These are phyloP conservation scores for Meles meles DNA, from an alignment of 2,113 vertebrate species.

Conservation along the genomic window DNA sequence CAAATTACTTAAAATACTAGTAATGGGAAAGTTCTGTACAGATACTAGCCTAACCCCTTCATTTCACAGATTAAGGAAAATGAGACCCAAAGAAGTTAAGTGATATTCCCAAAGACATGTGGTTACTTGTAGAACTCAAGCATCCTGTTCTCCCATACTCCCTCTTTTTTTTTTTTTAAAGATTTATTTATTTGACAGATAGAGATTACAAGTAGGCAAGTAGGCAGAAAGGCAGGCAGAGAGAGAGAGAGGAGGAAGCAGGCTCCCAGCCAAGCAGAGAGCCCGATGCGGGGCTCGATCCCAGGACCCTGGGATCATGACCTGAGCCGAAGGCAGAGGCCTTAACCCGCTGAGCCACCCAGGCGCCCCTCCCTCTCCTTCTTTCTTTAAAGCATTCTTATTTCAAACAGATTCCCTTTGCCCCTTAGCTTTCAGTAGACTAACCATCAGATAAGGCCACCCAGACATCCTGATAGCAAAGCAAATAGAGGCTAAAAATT, in stretches of 20 bases:
- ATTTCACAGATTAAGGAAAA: constrained; percentile 28
- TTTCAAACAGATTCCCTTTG: constrained; percentile 30
- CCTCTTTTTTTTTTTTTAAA: not conserved
- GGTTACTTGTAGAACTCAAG: not conserved
- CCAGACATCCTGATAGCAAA: not conserved
- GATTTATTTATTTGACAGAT: no score
- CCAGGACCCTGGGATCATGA: no score
- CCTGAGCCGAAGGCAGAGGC: no score
- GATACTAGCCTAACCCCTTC: not conserved
- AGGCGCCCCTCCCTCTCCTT: not conserved
- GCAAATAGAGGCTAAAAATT: constrained; percentile 32
- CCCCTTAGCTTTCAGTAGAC: not conserved
- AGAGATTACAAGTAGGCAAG: no score
- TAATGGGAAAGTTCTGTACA: not conserved
- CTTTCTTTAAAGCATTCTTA: constrained; percentile 18
- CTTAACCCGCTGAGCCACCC: no score
- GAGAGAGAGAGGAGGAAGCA: no score
- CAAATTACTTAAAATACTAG: constrained; percentile 19
- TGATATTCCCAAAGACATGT: not conserved
- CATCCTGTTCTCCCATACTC: not conserved
- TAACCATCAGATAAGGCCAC: not conserved
- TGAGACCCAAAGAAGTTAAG: not conserved
- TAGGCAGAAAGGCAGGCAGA: no score
- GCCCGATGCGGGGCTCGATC: no score
- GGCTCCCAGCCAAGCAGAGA: no score